Evolutionary conservation across 1,140 invertebrate species (phyloP).

Genomic region (Drosophila parabipectinata): DNA sequence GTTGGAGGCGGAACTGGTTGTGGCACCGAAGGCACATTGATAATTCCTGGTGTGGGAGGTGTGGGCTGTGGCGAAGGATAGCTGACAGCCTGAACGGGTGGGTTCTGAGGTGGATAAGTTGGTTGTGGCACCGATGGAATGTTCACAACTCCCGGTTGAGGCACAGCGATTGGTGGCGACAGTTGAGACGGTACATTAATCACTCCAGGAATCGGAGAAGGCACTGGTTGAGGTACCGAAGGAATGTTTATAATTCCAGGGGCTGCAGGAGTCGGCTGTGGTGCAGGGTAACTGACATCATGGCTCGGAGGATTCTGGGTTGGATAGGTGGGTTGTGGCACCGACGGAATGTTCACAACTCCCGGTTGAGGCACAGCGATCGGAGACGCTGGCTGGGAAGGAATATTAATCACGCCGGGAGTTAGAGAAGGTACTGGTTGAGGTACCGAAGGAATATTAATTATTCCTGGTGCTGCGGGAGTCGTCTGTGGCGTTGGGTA

Average conservation of each 20-base stretch:
- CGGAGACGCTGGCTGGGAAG: constrained; percentile 6
- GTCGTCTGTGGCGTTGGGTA: constrained; percentile 19
- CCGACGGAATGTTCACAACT: constrained; percentile 28
- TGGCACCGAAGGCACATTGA: constrained; percentile 26
- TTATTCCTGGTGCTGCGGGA: constrained; percentile 17
- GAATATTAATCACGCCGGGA: constrained; percentile 46
- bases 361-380: constrained; percentile 18
- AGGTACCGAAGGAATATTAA: constrained; percentile 29
- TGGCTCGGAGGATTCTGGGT: not conserved
- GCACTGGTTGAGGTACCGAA: constrained; percentile 12
- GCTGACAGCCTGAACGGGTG: constrained; percentile 52
- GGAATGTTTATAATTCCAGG: constrained; percentile 39
- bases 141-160: constrained; percentile 21
- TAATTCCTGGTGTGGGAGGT: constrained; percentile 17
- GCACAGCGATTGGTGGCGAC: constrained; percentile 9
- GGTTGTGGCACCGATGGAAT: constrained; percentile 29
- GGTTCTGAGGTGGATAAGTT: not conserved
- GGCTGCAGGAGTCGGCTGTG: constrained; percentile 2
- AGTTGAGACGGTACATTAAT: constrained; percentile 39
- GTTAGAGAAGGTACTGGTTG: constrained; percentile 15
- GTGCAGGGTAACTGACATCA: constrained; percentile 59
- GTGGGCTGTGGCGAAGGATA: constrained; percentile 22
- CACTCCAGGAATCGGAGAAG: constrained; percentile 24
- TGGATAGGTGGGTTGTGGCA: constrained; percentile 12
- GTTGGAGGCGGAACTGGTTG: constrained; percentile 15